phyloP scores from a whole-genome alignment of 1,140 invertebrate species.

The Papilio xuthus region DNA sequence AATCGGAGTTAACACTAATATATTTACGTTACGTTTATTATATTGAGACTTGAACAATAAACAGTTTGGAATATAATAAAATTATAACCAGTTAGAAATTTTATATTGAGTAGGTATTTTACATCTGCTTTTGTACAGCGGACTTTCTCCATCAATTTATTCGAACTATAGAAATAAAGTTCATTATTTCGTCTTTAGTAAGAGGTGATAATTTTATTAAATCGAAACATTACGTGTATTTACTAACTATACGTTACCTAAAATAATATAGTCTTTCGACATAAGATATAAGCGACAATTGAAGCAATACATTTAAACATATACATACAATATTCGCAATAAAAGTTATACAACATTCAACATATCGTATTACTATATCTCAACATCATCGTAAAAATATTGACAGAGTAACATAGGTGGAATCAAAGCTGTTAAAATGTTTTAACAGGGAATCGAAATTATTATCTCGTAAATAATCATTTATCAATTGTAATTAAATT shows the following conservation, averaged over 20 bases:
- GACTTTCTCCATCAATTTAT: not conserved
- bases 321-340: not conserved
- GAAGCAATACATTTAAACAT: not conserved
- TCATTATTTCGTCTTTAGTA: not conserved
- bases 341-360: not conserved
- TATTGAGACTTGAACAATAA: not conserved
- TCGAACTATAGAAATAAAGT: not conserved
- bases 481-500: not conserved
- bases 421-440: not conserved
- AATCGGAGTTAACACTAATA: not conserved
- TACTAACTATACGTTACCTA: not conserved
- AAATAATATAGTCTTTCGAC: not conserved
- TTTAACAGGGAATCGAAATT: not conserved
- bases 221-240: not conserved
- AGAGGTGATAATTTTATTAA: not conserved
- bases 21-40: slow-evolving; percentile 9
- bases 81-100: not conserved
- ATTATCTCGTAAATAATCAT: slow-evolving; percentile 6
- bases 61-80: not conserved
- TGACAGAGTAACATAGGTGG: not conserved
- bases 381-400: slow-evolving; percentile 1
- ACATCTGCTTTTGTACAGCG: too few relatives aligned
- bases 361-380: not conserved
- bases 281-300: not conserved
- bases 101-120: too few relatives aligned